Evolutionary conservation across 1,140 invertebrate genomes (phyloP).

Genomic region (Drosophila lacertosa): DNA sequence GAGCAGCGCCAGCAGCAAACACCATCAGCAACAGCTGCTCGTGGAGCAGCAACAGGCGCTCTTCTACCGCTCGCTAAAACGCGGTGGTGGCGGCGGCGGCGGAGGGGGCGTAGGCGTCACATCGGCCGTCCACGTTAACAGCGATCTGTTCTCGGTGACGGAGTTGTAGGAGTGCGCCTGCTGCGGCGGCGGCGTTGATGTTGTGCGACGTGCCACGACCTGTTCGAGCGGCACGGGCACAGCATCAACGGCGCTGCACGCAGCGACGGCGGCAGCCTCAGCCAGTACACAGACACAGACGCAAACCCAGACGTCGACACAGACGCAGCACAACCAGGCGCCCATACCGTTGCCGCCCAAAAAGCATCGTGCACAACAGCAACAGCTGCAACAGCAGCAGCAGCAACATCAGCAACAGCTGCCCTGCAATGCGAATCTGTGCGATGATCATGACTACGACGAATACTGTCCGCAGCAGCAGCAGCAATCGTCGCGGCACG

Average conservation of each 20-base stretch:
- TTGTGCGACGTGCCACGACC: slow-evolving; percentile 67
- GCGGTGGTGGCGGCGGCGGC: slow-evolving; percentile 45
- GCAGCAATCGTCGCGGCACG: slow-evolving; percentile 35
- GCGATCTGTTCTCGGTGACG: slow-evolving; percentile 80
- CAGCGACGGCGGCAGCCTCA: slow-evolving; percentile 69
- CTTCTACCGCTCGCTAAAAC: slow-evolving; percentile 80
- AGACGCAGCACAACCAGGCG: slow-evolving; percentile 32
- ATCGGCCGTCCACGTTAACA: slow-evolving; percentile 47
- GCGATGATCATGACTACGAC: slow-evolving; percentile 80
- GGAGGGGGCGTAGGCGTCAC: slow-evolving; percentile 3
- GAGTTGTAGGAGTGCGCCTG: slow-evolving; percentile 84
- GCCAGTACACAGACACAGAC: slow-evolving; percentile 50
- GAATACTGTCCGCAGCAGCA: slow-evolving; percentile 74
- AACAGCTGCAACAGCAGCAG: slow-evolving; percentile 43
- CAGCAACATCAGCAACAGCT: slow-evolving; percentile 31
- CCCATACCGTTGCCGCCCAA: slow-evolving; percentile 77
- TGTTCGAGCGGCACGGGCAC: slow-evolving; percentile 54
- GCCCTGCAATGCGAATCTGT: slow-evolving; percentile 70
- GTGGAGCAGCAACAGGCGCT: slow-evolving; percentile 69
- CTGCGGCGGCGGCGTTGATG: slow-evolving; percentile 84
- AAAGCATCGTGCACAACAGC: slow-evolving; percentile 69
- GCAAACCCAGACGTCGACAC: slow-evolving; percentile 31
- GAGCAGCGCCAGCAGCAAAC: slow-evolving; percentile 34
- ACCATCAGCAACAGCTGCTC: slow-evolving; percentile 57
- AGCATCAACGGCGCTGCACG: slow-evolving; percentile 67